Evolutionary conservation across 2,113 vertebrate species (phyloP), one percentile per base, ranked within the genome.

Genomic region (Dolichotis patagonum): DNA sequence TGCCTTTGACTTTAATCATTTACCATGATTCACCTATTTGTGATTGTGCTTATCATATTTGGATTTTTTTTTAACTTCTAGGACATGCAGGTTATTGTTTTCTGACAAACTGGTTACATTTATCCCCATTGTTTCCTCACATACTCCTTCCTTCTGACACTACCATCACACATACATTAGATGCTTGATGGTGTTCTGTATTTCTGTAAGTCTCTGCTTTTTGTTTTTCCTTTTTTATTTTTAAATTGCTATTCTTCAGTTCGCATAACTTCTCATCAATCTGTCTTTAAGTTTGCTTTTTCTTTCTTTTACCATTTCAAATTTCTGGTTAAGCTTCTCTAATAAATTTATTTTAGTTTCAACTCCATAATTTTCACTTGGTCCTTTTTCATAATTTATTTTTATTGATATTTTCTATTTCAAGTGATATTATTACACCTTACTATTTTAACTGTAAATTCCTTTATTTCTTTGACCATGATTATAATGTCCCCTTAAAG

Each of bases 261-360:
- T 56, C 90, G 56, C 24, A 49, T 38, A 82, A 54, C 54, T 22
- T 69, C 46, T 96, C 38, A 88, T 63, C 32, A 54, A 73, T 65
- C 35, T 91, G 20, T 28, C 80, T 67, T 85, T 26, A 83, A 71
- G 46, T 90, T 56, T 60, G 32, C 30, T 41, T 77, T 77, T 71
- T 90, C 28, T 73, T 69, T 93, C n/a, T 91, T 95, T 41, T 85
- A 7, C 7, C 22, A 89, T 16, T 88, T 97, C 35, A 73, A 87
- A 83, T 73, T 38, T 86, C 46, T 17, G n/a, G 32, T 6, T 92
- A 41, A 69, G 35, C 0, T 35, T 92, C 69, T 89, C 41, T 49
- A 80, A 54, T 63, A 4, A n/a, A 83, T 56, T 87, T 38, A 97
- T 69, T 96, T 90, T 94, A 90, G 13, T 67, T 65, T 83, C 49